Conservation (phyloP, 53 echinoderm and acorn worm genomes). For the Henricia sp. region DNA sequence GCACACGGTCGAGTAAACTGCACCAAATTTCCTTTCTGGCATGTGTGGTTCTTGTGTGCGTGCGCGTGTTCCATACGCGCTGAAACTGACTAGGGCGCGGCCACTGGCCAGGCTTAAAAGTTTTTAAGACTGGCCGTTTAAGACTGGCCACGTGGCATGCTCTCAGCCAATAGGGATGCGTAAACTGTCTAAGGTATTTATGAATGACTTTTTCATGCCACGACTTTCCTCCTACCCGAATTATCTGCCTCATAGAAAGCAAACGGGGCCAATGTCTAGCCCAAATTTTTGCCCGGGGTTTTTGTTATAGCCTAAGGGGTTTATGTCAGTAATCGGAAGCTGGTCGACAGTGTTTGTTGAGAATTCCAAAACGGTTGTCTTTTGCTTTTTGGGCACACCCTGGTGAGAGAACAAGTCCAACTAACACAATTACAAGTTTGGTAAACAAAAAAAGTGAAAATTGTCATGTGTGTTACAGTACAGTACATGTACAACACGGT, state of each 20-base stretch:
- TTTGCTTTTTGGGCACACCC: slow-evolving; percentile 52
- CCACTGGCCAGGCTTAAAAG: too few relatives aligned
- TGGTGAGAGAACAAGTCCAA: background rate
- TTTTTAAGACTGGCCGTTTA: too few relatives aligned
- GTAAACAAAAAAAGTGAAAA: background rate
- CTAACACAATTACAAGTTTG: background rate
- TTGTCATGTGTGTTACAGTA: background rate
- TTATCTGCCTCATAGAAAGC: slow-evolving; percentile 66
- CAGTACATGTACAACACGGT: background rate
- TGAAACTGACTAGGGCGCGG: too few relatives aligned
- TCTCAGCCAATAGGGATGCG: too few relatives aligned
- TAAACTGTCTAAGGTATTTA: too few relatives aligned
- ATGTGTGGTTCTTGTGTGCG: too few relatives aligned
- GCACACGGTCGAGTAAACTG: too few relatives aligned
- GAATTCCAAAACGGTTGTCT: slow-evolving; percentile 71
- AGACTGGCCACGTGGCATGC: too few relatives aligned
- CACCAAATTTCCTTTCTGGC: too few relatives aligned
- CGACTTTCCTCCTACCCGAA: too few relatives aligned
- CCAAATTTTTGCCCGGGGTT: slow-evolving; percentile 78
- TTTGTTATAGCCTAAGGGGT: slow-evolving; percentile 60
- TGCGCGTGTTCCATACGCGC: too few relatives aligned
- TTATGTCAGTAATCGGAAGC: slow-evolving; percentile 81
- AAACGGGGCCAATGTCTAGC: slow-evolving; percentile 73
- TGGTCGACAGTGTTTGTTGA: slow-evolving; percentile 34
- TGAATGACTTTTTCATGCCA: too few relatives aligned